A percentile compares a stretch with the other conserved stretches of the same genome.
Evolutionary conservation across 2,797 vertebrate genomes (phyloP).

Genomic region (Heliangelus exortis): DNA sequence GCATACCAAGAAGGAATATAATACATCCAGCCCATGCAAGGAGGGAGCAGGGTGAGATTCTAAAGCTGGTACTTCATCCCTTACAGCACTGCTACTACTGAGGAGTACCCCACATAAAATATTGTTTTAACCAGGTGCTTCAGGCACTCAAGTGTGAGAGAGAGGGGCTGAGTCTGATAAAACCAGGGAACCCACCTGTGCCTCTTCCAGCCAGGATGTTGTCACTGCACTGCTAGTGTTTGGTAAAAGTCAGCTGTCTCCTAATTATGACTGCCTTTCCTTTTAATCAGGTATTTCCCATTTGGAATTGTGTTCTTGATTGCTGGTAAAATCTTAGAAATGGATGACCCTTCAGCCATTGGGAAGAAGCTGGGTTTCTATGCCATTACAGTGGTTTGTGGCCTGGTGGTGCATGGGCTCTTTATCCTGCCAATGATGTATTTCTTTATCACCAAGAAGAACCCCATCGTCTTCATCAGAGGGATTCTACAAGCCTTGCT

Average conservation of each 20-base stretch:
- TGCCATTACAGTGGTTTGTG: conserved; percentile 93
- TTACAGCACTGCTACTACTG: background rate
- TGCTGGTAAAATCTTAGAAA: conserved; percentile 97
- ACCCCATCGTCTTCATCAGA: conserved; percentile 96
- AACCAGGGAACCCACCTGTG: background rate
- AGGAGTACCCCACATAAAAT: background rate
- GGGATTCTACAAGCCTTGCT: conserved; percentile 96
- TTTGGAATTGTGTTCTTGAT: conserved; percentile 98
- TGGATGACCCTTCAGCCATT: conserved; percentile 95
- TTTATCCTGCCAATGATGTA: conserved; percentile 96
- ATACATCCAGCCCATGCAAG: background rate
- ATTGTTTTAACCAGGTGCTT: background rate
- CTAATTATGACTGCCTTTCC: background rate
- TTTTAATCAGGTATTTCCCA: conserved; percentile 91
- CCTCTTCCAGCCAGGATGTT: background rate
- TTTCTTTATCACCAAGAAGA: conserved; percentile 97
- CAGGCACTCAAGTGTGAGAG: background rate
- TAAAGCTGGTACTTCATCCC: background rate
- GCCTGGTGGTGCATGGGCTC: conserved; percentile 92
- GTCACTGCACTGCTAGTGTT: background rate
- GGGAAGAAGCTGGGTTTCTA: conserved; percentile 98
- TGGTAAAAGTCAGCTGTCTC: background rate
- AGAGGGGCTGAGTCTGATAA: background rate
- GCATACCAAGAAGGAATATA: background rate
- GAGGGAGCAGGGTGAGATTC: background rate